A percentile compares a stretch with the other conserved stretches of the same genome.
These are phyloP conservation scores for Aphaenogaster rudis DNA, from an alignment of 1,140 invertebrate genomes.

Conservation along the genomic window DNA sequence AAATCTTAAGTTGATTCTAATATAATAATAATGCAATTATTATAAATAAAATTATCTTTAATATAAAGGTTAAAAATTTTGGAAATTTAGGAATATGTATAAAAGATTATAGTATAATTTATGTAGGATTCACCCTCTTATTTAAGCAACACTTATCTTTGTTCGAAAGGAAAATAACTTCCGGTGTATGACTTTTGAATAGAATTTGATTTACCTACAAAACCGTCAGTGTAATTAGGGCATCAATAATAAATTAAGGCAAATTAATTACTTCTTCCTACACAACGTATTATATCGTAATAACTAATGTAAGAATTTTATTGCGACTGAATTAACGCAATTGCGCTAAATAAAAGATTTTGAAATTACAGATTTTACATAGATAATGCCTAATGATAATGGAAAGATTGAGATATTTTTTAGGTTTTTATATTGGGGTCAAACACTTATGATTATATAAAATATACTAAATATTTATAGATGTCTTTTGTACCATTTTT, in stretches of 20 bases:
- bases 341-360: background rate
- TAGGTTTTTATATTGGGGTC: background rate
- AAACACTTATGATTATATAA: background rate
- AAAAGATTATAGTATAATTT: conserved; percentile 4
- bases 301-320: background rate
- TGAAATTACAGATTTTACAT: background rate
- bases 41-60: background rate
- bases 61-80: conserved; percentile 1
- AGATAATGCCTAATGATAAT: background rate
- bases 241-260: background rate
- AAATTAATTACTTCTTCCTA: conserved; percentile 19
- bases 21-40: background rate
- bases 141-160: background rate
- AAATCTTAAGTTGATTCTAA: background rate
- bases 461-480: background rate
- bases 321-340: background rate
- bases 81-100: background rate
- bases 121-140: background rate
- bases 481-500: background rate
- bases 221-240: background rate
- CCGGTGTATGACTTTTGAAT: background rate
- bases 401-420: background rate
- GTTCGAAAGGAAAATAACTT: background rate
- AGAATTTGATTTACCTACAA: background rate
- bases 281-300: background rate